phyloP scores from a whole-genome alignment of 2,888 invertebrate species.

The Lasioglossum figueresi region DNA sequence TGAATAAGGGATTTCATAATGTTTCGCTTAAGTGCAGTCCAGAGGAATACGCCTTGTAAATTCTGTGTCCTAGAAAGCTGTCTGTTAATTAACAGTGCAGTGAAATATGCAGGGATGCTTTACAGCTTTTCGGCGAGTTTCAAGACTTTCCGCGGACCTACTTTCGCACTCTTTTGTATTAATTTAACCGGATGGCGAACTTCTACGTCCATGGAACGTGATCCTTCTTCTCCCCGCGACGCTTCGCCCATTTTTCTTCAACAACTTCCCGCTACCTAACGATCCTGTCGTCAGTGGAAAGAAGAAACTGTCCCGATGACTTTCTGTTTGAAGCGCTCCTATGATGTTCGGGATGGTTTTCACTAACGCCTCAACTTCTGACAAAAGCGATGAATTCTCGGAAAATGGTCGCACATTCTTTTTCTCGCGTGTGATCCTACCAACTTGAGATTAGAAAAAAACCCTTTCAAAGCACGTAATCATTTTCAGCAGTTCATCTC shows the following conservation, averaged over 20 bases:
- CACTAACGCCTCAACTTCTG: not conserved
- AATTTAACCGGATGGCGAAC: conserved; percentile 43
- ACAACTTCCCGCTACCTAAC: not conserved
- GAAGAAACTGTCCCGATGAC: not conserved
- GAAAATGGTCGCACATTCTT: not conserved
- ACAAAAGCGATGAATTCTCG: not conserved
- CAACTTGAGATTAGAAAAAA: not conserved
- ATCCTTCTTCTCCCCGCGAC: conserved; percentile 9
- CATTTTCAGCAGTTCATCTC: not conserved
- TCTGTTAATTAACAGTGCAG: conserved; percentile 58
- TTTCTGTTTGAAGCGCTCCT: not conserved
- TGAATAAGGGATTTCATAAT: conserved; percentile 50
- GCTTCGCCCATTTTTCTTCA: not conserved
- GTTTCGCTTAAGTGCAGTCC: conserved; percentile 38
- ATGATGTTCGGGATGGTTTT: not conserved
- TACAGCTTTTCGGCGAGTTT: conserved; percentile 51
- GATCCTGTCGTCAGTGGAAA: not conserved
- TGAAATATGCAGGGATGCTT: conserved; percentile 51
- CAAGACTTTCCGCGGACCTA: conserved; percentile 41
- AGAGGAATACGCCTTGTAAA: conserved; percentile 42
- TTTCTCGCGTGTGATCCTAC: not conserved
- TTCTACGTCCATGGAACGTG: conserved; percentile 31
- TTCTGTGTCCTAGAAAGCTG: conserved; percentile 53
- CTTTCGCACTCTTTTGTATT: conserved; percentile 55
- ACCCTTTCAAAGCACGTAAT: not conserved